Evolutionary conservation across 2,113 vertebrate genomes (phyloP).

Genomic region (Plecturocebus donacophilus): DNA sequence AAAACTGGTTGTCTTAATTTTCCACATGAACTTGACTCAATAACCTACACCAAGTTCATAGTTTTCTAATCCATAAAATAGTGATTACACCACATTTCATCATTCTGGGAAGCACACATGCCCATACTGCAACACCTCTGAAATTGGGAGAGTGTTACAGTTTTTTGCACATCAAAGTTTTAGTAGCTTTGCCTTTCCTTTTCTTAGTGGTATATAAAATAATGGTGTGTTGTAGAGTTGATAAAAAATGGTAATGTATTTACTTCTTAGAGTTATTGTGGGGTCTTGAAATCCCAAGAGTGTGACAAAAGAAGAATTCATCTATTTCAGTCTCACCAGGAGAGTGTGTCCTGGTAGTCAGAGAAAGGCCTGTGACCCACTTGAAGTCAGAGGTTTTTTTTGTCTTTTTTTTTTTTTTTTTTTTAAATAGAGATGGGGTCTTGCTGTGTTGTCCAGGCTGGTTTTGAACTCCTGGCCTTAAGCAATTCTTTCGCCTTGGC

Average conservation of each 20-base stretch:
- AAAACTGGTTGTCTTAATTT: background rate
- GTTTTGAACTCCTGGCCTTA: too few species aligned
- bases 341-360: background rate
- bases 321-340: background rate
- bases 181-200: background rate
- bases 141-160: background rate
- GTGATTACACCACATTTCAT: background rate
- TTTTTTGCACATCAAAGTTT: background rate
- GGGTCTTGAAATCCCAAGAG: background rate
- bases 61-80: background rate
- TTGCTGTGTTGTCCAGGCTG: too few species aligned
- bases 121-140: background rate
- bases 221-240: background rate
- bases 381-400: background rate
- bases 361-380: background rate
- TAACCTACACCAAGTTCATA: background rate
- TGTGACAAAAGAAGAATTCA: background rate
- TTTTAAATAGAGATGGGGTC: too few species aligned
- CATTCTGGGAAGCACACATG: background rate
- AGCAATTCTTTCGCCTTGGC: too few species aligned
- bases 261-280: too few species aligned
- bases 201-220: background rate
- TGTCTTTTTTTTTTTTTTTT: too few species aligned
- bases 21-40: background rate
- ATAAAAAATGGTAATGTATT: background rate